phyloP scores from a whole-genome alignment of 2,888 invertebrate genomes.

The Heteromurus nitidus region DNA sequence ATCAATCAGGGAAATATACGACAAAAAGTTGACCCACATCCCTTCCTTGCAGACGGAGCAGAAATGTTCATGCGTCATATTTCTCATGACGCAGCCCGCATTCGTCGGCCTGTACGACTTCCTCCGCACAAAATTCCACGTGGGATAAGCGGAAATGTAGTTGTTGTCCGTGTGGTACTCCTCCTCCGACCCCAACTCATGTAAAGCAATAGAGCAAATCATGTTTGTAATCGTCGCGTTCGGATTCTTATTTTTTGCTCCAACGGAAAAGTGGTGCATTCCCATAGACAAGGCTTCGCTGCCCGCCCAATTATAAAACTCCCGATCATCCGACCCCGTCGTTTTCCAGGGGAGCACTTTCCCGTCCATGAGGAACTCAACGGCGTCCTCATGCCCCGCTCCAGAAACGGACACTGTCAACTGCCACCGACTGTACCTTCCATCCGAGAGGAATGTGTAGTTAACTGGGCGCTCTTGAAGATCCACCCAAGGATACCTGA shows the following conservation, averaged over 20 bases:
- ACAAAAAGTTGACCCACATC: conserved; percentile 58
- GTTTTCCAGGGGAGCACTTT: conserved; percentile 61
- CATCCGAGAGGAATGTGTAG: conserved; percentile 59
- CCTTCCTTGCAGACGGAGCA: conserved; percentile 58
- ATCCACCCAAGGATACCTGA: conserved; percentile 47
- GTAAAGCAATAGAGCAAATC: conserved; percentile 56
- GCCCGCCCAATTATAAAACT: conserved; percentile 66
- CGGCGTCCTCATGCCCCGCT: conserved; percentile 33
- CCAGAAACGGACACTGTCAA: conserved; percentile 43
- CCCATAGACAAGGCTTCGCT: conserved; percentile 50
- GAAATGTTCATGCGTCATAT: conserved; percentile 40
- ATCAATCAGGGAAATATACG: conserved; percentile 47
- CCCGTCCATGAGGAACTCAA: conserved; percentile 61
- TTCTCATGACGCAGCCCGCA: conserved; percentile 62
- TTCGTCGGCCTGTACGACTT: conserved; percentile 60
- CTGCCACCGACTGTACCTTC: conserved; percentile 42
- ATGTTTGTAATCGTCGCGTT: conserved; percentile 43
- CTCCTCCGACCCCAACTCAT: conserved; percentile 61
- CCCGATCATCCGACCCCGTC: conserved; percentile 60
- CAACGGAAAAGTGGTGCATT: conserved; percentile 39
- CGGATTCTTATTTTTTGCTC: background rate
- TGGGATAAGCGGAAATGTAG: conserved; percentile 63
- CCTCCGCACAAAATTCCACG: conserved; percentile 36
- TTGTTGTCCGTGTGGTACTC: conserved; percentile 51
- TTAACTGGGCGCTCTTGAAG: conserved; percentile 13